A percentile compares a stretch with the other conserved stretches of the same genome.
Conservation (phyloP, 2,113 vertebrate species). For the Seriola aureovittata region DNA sequence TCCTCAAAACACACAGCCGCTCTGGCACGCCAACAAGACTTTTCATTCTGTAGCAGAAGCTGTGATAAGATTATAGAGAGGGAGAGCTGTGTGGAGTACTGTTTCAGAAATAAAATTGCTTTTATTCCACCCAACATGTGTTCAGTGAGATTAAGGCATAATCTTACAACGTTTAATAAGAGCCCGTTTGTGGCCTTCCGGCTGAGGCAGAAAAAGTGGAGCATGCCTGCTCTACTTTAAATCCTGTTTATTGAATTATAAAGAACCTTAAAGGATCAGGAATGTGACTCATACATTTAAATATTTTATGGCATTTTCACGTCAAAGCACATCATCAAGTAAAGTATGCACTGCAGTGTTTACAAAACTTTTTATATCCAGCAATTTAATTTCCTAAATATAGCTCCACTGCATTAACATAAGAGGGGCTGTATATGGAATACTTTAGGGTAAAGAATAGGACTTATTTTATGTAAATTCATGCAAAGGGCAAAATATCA, state of each 20-base stretch:
- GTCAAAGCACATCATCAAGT: slow-evolving; percentile 68
- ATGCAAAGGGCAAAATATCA: slow-evolving; percentile 25
- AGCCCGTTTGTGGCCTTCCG: slow-evolving; percentile 82
- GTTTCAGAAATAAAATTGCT: slow-evolving; percentile 93
- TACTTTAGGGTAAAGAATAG: neutral
- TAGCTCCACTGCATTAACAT: slow-evolving; percentile 7
- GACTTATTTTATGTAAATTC: slow-evolving; percentile 11
- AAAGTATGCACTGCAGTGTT: slow-evolving; percentile 39
- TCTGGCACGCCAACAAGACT: slow-evolving; percentile 66
- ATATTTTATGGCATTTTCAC: slow-evolving; percentile 83
- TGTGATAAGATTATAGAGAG: slow-evolving; percentile 82
- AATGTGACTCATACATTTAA: slow-evolving; percentile 84
- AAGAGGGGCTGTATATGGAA: neutral
- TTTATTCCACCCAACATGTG: slow-evolving; percentile 95
- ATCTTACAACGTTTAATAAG: slow-evolving; percentile 86
- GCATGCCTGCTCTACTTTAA: slow-evolving; percentile 81
- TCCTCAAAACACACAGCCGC: slow-evolving; percentile 67
- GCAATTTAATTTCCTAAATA: slow-evolving; percentile 51
- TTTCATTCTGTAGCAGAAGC: slow-evolving; percentile 78
- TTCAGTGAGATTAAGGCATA: slow-evolving; percentile 91
- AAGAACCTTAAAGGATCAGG: slow-evolving; percentile 90
- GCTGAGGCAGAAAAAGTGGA: slow-evolving; percentile 81
- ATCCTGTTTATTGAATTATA: slow-evolving; percentile 91
- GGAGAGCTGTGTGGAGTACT: slow-evolving; percentile 81
- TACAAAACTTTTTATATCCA: slow-evolving; percentile 52